These are phyloP conservation scores for Podarcis cretensis DNA, from an alignment of 2,113 vertebrate genomes.

Conservation along the genomic window DNA sequence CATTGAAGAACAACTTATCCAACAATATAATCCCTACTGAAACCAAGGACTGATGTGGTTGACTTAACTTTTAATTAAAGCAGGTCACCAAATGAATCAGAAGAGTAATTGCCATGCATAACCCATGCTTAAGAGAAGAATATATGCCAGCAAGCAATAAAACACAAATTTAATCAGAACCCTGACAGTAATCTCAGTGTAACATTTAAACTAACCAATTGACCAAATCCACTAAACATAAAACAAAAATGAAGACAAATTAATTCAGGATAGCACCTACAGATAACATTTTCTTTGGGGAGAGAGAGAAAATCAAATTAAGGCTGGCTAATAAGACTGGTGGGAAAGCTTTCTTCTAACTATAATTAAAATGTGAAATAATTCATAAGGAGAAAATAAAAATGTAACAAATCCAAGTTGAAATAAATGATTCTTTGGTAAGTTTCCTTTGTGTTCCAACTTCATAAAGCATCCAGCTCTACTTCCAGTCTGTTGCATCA, in stretches of 20 bases:
- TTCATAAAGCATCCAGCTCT: neutral
- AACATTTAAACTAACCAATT: neutral
- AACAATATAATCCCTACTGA: neutral
- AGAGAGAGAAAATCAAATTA: neutral
- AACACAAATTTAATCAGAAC: constrained; percentile 23
- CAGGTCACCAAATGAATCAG: neutral
- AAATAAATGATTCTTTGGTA: constrained; percentile 25
- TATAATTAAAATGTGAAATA: constrained; percentile 33
- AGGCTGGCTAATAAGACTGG: neutral
- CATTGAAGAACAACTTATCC: neutral
- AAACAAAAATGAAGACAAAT: neutral
- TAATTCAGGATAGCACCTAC: neutral
- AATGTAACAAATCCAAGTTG: neutral
- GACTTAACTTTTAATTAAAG: constrained; percentile 2
- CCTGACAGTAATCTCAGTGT: neutral
- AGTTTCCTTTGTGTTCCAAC: neutral
- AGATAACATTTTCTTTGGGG: constrained; percentile 6
- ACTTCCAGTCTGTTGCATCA: neutral
- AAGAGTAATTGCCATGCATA: neutral
- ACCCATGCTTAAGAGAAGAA: neutral
- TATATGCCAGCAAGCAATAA: neutral
- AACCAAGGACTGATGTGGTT: neutral
- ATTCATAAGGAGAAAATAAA: constrained; percentile 1
- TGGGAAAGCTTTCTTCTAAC: neutral
- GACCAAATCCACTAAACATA: neutral